Percentiles rank a stretch among this genome's conserved stretches.
Conservation (phyloP, 2,888 invertebrate species). For the Marasmarcha lunaedactyla region DNA sequence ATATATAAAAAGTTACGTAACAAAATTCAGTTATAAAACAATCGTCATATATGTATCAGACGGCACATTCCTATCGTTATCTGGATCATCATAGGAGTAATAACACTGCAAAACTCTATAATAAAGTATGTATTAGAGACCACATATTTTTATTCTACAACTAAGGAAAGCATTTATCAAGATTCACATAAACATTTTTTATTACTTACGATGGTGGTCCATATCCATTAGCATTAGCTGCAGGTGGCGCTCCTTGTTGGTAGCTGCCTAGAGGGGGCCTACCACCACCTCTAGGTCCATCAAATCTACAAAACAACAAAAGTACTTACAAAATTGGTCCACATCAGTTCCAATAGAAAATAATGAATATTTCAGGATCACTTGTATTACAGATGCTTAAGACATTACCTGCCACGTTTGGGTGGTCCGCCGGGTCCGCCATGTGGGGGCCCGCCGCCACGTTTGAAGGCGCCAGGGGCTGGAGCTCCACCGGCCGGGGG, state of each 20-base stretch:
- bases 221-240: slow-evolving; percentile 45
- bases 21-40: slow-evolving; percentile 32
- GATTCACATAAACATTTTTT: no score
- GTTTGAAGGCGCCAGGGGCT: slow-evolving; percentile 29
- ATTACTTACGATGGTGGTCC: slow-evolving; percentile 47
- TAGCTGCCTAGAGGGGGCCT: slow-evolving; percentile 36
- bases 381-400: no score
- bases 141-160: no score
- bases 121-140: no score
- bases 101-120: no score
- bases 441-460: slow-evolving; percentile 43
- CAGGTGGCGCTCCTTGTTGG: slow-evolving; percentile 32
- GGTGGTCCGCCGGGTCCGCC: slow-evolving; percentile 49
- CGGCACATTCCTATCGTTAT: slow-evolving; percentile 68
- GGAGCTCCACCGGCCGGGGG: slow-evolving; percentile 14
- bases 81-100: slow-evolving; percentile 53
- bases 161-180: no score
- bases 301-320: slow-evolving; percentile 35
- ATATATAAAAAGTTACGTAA: no score
- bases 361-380: background rate
- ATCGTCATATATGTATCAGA: slow-evolving; percentile 64
- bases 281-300: slow-evolving; percentile 41
- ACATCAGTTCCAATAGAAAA: no score
- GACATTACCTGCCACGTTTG: slow-evolving; percentile 52
- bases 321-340: no score